Evolutionary conservation across 1,140 invertebrate genomes (phyloP), one percentile per base, ranked within the genome.

Genomic region (Drosophila bifasciata): DNA sequence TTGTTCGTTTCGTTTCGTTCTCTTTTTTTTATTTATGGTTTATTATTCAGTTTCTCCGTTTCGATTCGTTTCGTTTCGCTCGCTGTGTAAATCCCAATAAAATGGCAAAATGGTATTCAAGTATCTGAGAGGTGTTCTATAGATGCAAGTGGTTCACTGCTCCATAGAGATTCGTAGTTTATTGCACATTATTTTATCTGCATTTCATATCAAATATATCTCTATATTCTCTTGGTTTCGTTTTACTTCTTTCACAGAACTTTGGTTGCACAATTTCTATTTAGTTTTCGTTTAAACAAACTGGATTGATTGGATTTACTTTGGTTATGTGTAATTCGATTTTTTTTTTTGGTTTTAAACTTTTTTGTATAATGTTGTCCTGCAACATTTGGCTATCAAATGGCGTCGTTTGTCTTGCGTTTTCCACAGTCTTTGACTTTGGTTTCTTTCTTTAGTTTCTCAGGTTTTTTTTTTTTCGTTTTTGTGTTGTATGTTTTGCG

Each of bases 161-260:
- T 70, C 41, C 52, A 45, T 32, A 44, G 53, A 36, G 17, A 43
- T 49, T 57, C 45, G 44, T 53, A 81, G 60, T 78, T 83, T 88
- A 88, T 88, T 88, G 83, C 83, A 88, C 83, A 89, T 89, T 67
- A 59, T 79, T 36, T 52, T 21, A 50, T 46, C 36, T 32, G 44
- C 52, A 32, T 32, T 67, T 32, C 28, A 40, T 45, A 17, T 43
- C 25, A 19, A 50, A 59, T 13, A 36, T 36, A 36, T 36, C 32
- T 11, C 9, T 36, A 36, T 36, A 36, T 36, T 36, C 11, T 0
- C 11, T 36, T 13, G 32, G 45, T 77, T 69, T 46, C 19, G 39
- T 83, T 62, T 17, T 43, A 55, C 51, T 57, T 15, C 43, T 55
- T 55, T 55, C 46, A 23, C 39, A 36, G 15, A 51, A 16, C 58